Conservation (phyloP, 2,797 vertebrate species). For the Typhlichthys subterraneus region DNA sequence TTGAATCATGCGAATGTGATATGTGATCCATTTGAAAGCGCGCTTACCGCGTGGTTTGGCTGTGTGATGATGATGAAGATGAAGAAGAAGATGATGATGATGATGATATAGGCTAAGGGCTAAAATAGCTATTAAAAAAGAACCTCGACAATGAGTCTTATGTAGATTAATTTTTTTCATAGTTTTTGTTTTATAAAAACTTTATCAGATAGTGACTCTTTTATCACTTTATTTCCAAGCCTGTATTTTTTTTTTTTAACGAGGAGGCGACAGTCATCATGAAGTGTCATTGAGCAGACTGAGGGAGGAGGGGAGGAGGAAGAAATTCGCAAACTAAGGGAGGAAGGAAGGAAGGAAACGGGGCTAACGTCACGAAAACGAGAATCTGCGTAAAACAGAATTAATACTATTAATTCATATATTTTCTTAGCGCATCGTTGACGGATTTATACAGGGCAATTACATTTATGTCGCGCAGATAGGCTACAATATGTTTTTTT, state of each 20-base stretch:
- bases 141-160: conserved; percentile 25
- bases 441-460: conserved; percentile 21
- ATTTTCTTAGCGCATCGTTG: conserved; percentile 50
- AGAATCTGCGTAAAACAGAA: conserved; percentile 61
- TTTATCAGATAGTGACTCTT: too few species aligned
- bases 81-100: too few species aligned
- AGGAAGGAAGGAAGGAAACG: conserved; percentile 65
- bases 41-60: conserved; percentile 55
- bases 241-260: conserved; percentile 37
- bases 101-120: too few species aligned
- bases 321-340: conserved; percentile 46
- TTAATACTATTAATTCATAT: conserved; percentile 34
- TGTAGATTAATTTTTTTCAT: conserved; percentile 20
- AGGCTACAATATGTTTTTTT: conserved; percentile 40
- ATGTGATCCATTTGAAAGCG: conserved; percentile 46
- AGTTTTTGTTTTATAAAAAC: conserved; percentile 2
- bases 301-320: conserved; percentile 24
- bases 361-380: conserved; percentile 69
- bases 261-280: conserved; percentile 55
- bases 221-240: too few species aligned
- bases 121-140: too few species aligned
- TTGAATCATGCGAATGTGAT: conserved; percentile 56
- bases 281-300: conserved; percentile 47
- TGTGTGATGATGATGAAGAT: conserved; percentile 33
- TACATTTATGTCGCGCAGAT: conserved; percentile 26